Evolutionary conservation across 2,797 vertebrate genomes (phyloP).

Genomic region (Sparus aurata): DNA sequence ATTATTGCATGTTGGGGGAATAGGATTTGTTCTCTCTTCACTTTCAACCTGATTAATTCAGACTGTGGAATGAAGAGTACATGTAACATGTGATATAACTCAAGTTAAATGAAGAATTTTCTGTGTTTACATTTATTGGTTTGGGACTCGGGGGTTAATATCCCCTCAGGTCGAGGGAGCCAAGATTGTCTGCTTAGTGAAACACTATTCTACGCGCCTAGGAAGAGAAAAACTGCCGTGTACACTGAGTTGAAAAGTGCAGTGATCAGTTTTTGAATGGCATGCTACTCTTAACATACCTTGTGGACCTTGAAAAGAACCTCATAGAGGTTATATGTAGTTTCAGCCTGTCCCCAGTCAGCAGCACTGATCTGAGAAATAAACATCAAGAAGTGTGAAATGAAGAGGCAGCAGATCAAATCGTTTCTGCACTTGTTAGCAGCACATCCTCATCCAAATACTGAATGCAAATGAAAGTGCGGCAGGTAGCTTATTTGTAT

Average conservation of each 20-base stretch:
- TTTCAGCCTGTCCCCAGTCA: conserved; percentile 93
- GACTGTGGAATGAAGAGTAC: neutral
- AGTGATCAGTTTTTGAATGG: conserved; percentile 37
- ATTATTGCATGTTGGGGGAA: neutral
- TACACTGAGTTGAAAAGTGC: conserved; percentile 25
- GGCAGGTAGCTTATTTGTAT: conserved; percentile 22
- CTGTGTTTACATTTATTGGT: neutral
- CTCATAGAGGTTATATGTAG: conserved; percentile 96
- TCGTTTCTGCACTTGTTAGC: conserved; percentile 29
- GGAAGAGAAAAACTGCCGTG: neutral
- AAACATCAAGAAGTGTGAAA: conserved; percentile 60
- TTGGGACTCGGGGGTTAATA: conserved; percentile 4
- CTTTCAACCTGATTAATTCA: conserved; percentile 5
- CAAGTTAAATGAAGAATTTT: neutral
- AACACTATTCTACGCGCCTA: conserved; percentile 9
- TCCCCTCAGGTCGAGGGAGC: conserved; percentile 8
- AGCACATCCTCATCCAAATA: conserved; percentile 33
- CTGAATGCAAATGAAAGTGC: conserved; percentile 44
- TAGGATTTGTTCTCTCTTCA: neutral
- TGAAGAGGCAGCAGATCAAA: conserved; percentile 40
- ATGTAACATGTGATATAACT: neutral
- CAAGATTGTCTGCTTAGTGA: conserved; percentile 6
- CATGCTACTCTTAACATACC: conserved; percentile 81
- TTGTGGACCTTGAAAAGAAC: conserved; percentile 97
- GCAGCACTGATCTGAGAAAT: conserved; percentile 87